A percentile compares a stretch with the other conserved stretches of the same genome.
Conservation (phyloP, 2,113 vertebrate genomes). For the Pterocles orientalis region DNA sequence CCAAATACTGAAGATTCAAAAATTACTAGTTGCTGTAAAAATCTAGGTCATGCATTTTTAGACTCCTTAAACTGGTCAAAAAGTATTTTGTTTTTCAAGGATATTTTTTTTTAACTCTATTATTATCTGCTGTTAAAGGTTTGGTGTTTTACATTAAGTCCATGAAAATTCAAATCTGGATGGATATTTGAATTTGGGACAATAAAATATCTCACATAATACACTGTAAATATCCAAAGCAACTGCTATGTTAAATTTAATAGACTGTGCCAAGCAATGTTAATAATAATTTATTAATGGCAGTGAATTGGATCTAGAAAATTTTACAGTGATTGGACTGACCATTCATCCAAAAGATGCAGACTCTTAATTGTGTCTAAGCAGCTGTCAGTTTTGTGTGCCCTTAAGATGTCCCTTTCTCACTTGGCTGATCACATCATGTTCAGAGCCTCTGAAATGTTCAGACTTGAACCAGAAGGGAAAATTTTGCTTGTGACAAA, state of each 20-base stretch:
- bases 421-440: conserved; percentile 31
- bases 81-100: not conserved
- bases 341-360: conserved; percentile 39
- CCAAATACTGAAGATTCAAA: not conserved
- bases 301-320: not conserved
- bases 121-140: not conserved
- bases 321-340: conserved; percentile 24
- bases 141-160: not conserved
- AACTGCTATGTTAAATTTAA: not conserved
- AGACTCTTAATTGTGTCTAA: conserved; percentile 52
- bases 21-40: not conserved
- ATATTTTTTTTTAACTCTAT: not conserved
- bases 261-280: not conserved
- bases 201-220: not conserved
- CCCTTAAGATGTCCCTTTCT: conserved; percentile 29
- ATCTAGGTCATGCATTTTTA: not conserved
- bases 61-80: not conserved
- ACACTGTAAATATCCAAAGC: not conserved
- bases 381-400: conserved; percentile 49
- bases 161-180: not conserved
- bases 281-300: conserved; percentile 37
- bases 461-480: not conserved
- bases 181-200: not conserved
- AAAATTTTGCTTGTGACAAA: conserved; percentile 21
- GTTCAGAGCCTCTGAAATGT: not conserved